A percentile compares a stretch with the other conserved stretches of the same genome.
phyloP scores from a whole-genome alignment of 2,113 vertebrate genomes.

The Pogona vitticeps region DNA sequence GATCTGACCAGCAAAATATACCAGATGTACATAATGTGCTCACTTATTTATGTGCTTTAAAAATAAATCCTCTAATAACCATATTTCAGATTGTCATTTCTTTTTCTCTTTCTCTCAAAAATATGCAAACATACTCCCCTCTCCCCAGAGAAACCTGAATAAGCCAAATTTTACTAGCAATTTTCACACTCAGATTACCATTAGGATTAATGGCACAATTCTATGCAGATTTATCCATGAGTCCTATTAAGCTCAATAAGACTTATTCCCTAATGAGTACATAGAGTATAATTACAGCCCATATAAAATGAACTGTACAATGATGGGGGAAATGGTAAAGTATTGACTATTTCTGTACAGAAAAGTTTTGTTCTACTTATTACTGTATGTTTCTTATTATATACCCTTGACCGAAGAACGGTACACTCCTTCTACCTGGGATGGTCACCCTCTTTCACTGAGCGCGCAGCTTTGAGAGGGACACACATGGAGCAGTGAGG shows the following conservation, averaged over 20 bases:
- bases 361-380: not conserved
- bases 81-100: constrained; percentile 44
- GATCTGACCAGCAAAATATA: constrained; percentile 42
- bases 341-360: not conserved
- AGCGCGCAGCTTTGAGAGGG: no score
- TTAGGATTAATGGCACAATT: not conserved
- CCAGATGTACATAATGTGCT: constrained; percentile 33
- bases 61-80: constrained; percentile 9
- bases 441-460: no score
- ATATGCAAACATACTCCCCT: not conserved
- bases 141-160: not conserved
- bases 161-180: not conserved
- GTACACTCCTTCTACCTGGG: no score
- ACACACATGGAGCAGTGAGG: no score
- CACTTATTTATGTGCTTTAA: not conserved
- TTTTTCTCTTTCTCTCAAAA: constrained; percentile 2
- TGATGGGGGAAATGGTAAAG: not conserved
- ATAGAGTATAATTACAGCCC: not conserved
- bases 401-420: no score
- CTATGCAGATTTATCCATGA: not conserved
- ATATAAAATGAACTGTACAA: not conserved
- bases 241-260: not conserved
- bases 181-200: not conserved
- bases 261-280: not conserved
- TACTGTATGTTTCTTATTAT: no score